Base-by-base conservation (phyloP, 2,797 vertebrate species). In the Eulemur mongoz region DNA sequence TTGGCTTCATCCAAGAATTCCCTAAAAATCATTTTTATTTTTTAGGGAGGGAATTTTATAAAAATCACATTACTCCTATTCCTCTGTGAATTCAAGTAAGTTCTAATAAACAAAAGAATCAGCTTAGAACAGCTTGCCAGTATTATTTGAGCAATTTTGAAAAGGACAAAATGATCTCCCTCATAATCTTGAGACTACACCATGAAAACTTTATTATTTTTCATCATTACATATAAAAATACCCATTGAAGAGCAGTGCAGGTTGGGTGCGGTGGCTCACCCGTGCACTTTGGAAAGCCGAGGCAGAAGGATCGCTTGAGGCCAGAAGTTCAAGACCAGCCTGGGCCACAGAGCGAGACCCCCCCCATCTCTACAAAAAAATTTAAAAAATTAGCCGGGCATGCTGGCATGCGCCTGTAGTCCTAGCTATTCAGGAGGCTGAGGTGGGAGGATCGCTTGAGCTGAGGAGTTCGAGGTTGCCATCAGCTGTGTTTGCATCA, bases 131-230 rank as follows among this genome's bases (percentile, higher is more conserved):
- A 87, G 12, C 25, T 87, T 83, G 59, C n/a, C 7, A 35, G n/a
- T 79, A 25, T 65, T 83, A 88, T 80, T 48, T 84, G 43, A 88
- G 50, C 25, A 22, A 69, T 67, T 95, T 91, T 94, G 23, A 85
- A 89, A 94, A 94, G 38, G 15, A 38, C 38, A 70, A 84, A 84
- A 54, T 67, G 32, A 12, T 50, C 52, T 72, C 25, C 18, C 35
- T 45, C 54, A 50, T 18, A 4, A 13, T 69, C 52, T n/a, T 76
- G 38, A 92, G 86, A 92, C 23, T 63, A 38, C 4, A 72, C 40
- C 67, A 50, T 40, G 45, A 78, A 78, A 35, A 72, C 11, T 70
- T 72, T 35, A 48, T 54, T 81, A n/a, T 67, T 86, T 93, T 86
- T 86, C 22, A 61, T 76, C 30, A 50, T 89, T 59, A 57, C n/a